phyloP scores from a whole-genome alignment of 2,797 vertebrate genomes.

The Kryptolebias ocellatus region DNA sequence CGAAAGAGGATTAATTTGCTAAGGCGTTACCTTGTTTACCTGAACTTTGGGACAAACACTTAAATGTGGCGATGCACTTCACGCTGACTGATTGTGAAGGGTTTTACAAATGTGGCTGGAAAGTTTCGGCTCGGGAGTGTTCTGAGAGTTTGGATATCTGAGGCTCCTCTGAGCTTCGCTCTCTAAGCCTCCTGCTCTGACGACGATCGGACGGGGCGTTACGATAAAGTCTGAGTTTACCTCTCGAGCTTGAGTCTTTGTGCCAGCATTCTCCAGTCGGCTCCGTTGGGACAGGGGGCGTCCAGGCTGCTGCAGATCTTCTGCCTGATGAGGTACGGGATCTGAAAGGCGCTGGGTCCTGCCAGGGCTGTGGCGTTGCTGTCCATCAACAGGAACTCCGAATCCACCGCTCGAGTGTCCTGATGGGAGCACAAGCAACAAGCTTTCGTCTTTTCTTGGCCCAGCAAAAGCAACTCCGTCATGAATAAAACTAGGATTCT shows the following conservation, averaged over 20 bases:
- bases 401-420: slow-evolving; percentile 91
- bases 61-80: slow-evolving; percentile 14
- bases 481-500: no score
- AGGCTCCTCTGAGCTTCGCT: no score
- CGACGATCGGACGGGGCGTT: neutral
- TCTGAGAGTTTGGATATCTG: no score
- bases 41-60: slow-evolving; percentile 46
- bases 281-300: slow-evolving; percentile 90
- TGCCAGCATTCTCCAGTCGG: slow-evolving; percentile 96
- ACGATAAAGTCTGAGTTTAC: slow-evolving; percentile 66
- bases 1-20: slow-evolving; percentile 63
- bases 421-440: slow-evolving; percentile 51
- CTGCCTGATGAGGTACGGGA: slow-evolving; percentile 99
- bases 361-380: slow-evolving; percentile 92
- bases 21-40: slow-evolving; percentile 62
- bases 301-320: slow-evolving; percentile 99
- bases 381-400: slow-evolving; percentile 90
- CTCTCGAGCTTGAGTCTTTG: slow-evolving; percentile 98
- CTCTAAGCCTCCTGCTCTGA: no score
- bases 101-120: neutral
- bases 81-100: slow-evolving; percentile 12
- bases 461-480: neutral
- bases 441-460: neutral
- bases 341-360: slow-evolving; percentile 99
- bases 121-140: no score